Evolutionary conservation across 2,113 vertebrate species (phyloP).

Genomic region (Neomonachus schauinslandi): DNA sequence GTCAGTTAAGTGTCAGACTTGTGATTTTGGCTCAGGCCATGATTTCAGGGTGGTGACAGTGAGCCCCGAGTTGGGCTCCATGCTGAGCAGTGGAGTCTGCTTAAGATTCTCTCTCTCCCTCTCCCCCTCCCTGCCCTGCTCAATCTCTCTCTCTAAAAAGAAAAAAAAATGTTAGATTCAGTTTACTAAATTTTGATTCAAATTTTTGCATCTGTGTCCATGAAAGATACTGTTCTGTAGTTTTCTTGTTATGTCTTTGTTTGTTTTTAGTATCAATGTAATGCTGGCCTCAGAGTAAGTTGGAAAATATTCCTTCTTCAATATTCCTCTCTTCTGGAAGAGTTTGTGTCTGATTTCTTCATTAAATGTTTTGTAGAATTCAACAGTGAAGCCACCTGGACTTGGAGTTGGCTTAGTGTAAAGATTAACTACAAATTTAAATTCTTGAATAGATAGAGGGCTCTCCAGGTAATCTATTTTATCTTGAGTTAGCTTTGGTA

Average conservation of each 20-base stretch:
- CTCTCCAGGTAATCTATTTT: background rate
- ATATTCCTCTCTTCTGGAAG: background rate
- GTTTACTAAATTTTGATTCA: constrained; percentile 33
- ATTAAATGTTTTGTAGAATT: background rate
- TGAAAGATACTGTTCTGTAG: background rate
- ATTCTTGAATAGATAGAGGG: background rate
- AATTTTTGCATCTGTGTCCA: background rate
- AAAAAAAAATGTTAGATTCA: background rate
- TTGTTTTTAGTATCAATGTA: background rate
- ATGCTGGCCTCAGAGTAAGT: background rate
- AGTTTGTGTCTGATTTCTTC: background rate
- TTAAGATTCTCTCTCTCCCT: no score
- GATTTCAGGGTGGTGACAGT: no score
- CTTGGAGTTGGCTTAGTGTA: background rate
- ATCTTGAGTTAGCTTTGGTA: background rate
- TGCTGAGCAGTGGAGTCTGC: no score
- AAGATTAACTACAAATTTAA: background rate
- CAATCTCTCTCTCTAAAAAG: background rate
- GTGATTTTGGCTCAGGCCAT: no score
- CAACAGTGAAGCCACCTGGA: background rate
- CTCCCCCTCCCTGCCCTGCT: background rate
- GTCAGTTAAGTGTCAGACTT: no score
- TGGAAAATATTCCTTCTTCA: background rate
- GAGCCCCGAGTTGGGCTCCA: no score
- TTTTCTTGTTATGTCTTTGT: background rate